Base-by-base conservation (phyloP, 2,113 vertebrate species). In the Coreoperca whiteheadi region DNA sequence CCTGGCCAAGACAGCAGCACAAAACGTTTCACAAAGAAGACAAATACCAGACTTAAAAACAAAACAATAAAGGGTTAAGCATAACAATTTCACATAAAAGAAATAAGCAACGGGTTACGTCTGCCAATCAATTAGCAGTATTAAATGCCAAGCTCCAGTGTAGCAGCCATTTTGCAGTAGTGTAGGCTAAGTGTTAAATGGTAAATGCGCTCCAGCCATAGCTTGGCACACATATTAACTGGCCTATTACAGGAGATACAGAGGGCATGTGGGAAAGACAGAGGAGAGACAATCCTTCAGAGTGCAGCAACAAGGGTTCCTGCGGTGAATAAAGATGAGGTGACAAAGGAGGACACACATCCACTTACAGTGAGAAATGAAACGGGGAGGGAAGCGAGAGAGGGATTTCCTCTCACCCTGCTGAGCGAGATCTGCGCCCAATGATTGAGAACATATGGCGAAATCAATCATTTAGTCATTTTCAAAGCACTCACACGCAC, bases 241-340 rank as follows among this genome's bases (percentile, higher is more conserved):
- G 54, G 69, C 34, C 77, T 25, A 23, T 87, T 87, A 83, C 37
- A 34, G 67, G 71, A 83, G 79, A 84, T 73, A 53, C 68, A 85
- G 79, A 87, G 82, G 77, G 74, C 74, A 82, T 37, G 64, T 37
- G 74, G 77, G 60, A 64, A 69, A 83, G 84, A 87, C 57, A 57
- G 74, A 65, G 80, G 63, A 61, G 81, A 90, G 72, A 87, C 79
- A 90, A 92, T 93, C 86, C 88, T 85, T 89, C 81, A 88, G 74
- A 88, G 82, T 81, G 89, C 88, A 71, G 74, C 65, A 60, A 81
- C 15, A 7, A 82, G 70, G 54, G 56, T 54, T 74, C 83, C 89
- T 61, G 87, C 72, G 7, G 77, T 83, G 90, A 91, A 92, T 93
- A 87, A 87, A 82, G 80, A 93, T 93, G 89, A 94, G 91, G 75